Base-by-base conservation (phyloP, 2,888 invertebrate genomes). In the Rhodophaea formosa region DNA sequence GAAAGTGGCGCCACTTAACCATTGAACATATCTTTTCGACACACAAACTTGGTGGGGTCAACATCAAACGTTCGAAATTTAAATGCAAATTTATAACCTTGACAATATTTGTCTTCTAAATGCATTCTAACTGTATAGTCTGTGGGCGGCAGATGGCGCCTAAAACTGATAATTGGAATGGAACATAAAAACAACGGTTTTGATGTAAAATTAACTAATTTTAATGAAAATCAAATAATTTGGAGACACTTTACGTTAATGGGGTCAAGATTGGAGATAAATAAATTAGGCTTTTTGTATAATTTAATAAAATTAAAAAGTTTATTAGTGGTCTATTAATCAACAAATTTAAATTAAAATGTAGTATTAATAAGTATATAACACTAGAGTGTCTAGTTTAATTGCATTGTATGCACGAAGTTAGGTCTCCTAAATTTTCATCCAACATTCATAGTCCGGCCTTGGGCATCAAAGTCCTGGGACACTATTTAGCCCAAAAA, bases 101-200 rank as follows among this genome's bases (percentile, higher is more conserved):
- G 23, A 35, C 35, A 32, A 30, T 56, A 43, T 49, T 49, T 43
- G 56, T 49, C 15, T 47, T 35, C 39, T 10, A 35, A 56, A 49
- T 56, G 56, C 56, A 49, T 49, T 56, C 49, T 56, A 56, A 56
- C 56, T 49, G 56, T 56, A 56, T 29, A 47, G 8, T 47, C 49
- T 30, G 56, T 49, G 49, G 47, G 56, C 49, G 49, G 56, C 15
- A 49, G 14, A 49, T 56, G 49, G 39, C 46, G 35, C 15, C 56
- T 39, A 10, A 30, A 42, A 49, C 43, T 43, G 56, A 51, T 56
- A 49, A 49, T 10, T 39, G 42, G 42, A 56, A 14, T 39, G 42
- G 42, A 56, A 47, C 56, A 39, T 47, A 16, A 23, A 49, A 47
- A 51, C 43, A 49, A 51, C 56, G 32, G 23, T 56, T 16, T 3